A percentile compares a stretch with the other conserved stretches of the same genome.
phyloP scores from a whole-genome alignment of 2,797 vertebrate genomes.

The Mormyrops boulengeri region DNA sequence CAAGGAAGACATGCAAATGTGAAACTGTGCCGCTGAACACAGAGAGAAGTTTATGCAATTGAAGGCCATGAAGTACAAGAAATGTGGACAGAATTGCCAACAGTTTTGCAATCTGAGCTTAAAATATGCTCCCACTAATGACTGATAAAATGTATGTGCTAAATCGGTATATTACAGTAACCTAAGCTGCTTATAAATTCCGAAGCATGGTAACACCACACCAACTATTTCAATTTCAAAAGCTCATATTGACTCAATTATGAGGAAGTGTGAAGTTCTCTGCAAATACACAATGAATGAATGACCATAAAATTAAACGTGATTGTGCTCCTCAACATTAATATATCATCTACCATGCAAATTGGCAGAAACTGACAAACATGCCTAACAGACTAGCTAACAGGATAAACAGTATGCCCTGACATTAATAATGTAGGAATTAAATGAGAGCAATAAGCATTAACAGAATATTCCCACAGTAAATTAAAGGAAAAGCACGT shows the following conservation, averaged over 20 bases:
- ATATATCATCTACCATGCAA: not conserved
- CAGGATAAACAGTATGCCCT: not conserved
- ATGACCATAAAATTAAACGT: not conserved
- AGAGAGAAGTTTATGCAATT: not conserved
- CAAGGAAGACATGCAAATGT: not conserved
- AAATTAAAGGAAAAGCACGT: not conserved
- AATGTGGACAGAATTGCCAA: not conserved
- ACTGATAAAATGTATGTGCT: not conserved
- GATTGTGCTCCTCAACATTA: not conserved
- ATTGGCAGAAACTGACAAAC: not conserved
- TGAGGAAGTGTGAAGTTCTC: not conserved
- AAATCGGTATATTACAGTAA: not conserved
- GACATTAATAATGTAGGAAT: not conserved
- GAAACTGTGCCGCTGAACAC: not conserved
- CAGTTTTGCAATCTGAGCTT: not conserved
- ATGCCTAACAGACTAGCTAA: conserved; percentile 1
- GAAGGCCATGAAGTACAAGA: not conserved
- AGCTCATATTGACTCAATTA: not conserved
- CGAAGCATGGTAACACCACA: not conserved
- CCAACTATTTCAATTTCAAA: conserved; percentile 4
- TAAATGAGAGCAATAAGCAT: not conserved
- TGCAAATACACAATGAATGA: not conserved
- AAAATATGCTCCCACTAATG: not conserved
- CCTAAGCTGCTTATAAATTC: not conserved
- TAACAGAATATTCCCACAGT: not conserved